A percentile compares a stretch with the other conserved stretches of the same genome.
Evolutionary conservation across 2,797 vertebrate species (phyloP).

Genomic region (Acanthurus tractus): DNA sequence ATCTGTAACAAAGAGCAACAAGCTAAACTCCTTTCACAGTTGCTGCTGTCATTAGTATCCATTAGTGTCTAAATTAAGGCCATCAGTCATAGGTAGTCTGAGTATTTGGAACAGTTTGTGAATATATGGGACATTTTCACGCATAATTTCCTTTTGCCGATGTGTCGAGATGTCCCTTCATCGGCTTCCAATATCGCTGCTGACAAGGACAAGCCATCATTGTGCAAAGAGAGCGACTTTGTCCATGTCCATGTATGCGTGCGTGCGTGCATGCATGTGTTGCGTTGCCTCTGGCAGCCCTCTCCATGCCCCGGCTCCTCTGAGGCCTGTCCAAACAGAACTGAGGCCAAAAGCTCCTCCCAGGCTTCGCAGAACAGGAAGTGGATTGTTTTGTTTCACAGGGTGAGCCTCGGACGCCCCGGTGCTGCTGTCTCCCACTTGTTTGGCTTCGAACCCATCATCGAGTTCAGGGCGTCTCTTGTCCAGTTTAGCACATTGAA

Average conservation of each 20-base stretch:
- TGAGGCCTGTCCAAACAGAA: conserved; percentile 70
- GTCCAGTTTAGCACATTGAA: conserved; percentile 21
- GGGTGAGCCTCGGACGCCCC: conserved; percentile 57
- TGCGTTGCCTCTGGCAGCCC: conserved; percentile 51
- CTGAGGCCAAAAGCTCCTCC: conserved; percentile 67
- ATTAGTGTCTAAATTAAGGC: conserved; percentile 36
- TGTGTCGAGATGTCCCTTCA: conserved; percentile 26
- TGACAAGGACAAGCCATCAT: neutral
- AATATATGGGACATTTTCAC: conserved; percentile 37
- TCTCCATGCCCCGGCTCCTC: conserved; percentile 42
- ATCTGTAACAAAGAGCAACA: conserved; percentile 1
- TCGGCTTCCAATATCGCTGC: conserved; percentile 7
- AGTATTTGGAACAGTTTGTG: conserved; percentile 34
- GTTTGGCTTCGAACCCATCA: conserved; percentile 51
- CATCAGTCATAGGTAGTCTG: conserved; percentile 36
- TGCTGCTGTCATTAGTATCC: conserved; percentile 37
- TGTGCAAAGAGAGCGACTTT: neutral
- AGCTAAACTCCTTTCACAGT: conserved; percentile 12
- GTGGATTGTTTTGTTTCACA: conserved; percentile 77
- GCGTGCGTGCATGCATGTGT: conserved; percentile 5
- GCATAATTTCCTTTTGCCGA: conserved; percentile 32
- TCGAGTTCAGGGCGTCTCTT: conserved; percentile 18
- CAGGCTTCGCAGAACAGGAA: conserved; percentile 75
- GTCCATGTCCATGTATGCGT: conserved; percentile 13
- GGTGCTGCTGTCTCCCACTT: conserved; percentile 53